phyloP scores from a whole-genome alignment of 2,888 invertebrate species.

The Eudemis profundana region DNA sequence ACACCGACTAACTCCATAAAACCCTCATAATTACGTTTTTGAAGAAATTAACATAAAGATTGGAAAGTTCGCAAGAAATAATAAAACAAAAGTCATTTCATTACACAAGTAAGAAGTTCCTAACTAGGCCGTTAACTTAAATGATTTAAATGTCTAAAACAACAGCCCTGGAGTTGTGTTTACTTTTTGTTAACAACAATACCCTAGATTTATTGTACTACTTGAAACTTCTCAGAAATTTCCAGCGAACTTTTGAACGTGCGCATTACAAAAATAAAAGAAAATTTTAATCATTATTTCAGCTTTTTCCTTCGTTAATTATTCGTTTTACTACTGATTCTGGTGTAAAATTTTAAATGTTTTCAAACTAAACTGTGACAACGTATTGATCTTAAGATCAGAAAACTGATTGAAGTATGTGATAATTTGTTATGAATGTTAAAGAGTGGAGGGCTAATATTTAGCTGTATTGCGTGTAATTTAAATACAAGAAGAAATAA shows the following conservation, averaged over 20 bases:
- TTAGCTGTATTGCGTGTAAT: too few species aligned
- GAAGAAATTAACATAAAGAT: constrained; percentile 42
- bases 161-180: constrained; percentile 34
- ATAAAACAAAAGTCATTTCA: constrained; percentile 44
- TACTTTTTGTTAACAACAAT: constrained; percentile 42
- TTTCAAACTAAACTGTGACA: too few species aligned
- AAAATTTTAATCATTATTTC: constrained; percentile 18
- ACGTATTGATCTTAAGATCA: too few species aligned
- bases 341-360: not conserved
- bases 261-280: constrained; percentile 14
- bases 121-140: constrained; percentile 39
- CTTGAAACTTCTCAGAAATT: constrained; percentile 36
- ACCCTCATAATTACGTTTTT: constrained; percentile 35
- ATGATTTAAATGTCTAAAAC: constrained; percentile 43
- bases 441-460: too few species aligned
- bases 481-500: too few species aligned
- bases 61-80: constrained; percentile 37
- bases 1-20: constrained; percentile 14
- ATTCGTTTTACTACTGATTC: not conserved
- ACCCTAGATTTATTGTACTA: constrained; percentile 39
- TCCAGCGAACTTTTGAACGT: constrained; percentile 26
- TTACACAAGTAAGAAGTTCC: constrained; percentile 41
- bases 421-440: too few species aligned
- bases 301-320: constrained; percentile 5
- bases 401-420: too few species aligned